Conservation (phyloP, 2,888 invertebrate genomes). For the Phortica okadai region DNA sequence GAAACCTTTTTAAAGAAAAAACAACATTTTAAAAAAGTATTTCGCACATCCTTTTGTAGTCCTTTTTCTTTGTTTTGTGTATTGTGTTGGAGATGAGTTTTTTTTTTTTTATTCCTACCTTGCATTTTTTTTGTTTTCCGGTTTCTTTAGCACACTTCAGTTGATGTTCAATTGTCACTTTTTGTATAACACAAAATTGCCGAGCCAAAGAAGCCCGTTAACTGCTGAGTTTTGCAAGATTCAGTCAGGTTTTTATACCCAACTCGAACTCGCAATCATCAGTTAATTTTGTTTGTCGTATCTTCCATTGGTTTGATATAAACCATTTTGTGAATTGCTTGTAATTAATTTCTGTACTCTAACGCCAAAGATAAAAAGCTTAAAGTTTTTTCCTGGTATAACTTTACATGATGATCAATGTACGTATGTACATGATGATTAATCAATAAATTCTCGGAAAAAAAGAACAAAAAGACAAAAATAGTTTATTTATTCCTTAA, state of each 20-base stretch:
- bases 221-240: background rate
- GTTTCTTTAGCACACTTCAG: background rate
- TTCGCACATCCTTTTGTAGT: background rate
- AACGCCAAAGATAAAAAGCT: slow-evolving; percentile 16
- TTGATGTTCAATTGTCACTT: background rate
- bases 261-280: background rate
- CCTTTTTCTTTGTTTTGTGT: too few species aligned
- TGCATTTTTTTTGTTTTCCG: background rate
- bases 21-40: slow-evolving; percentile 29
- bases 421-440: background rate
- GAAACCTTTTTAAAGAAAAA: slow-evolving; percentile 45
- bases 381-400: background rate
- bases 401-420: background rate
- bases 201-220: background rate
- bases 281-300: background rate
- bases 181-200: background rate
- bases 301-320: background rate
- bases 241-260: background rate
- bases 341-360: slow-evolving; percentile 16
- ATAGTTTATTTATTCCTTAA: background rate
- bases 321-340: background rate
- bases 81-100: background rate
- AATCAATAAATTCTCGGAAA: background rate
- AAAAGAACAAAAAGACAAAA: background rate
- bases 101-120: slow-evolving; percentile 16